Conservation (phyloP, 2,888 invertebrate species). For the Seira ritae region DNA sequence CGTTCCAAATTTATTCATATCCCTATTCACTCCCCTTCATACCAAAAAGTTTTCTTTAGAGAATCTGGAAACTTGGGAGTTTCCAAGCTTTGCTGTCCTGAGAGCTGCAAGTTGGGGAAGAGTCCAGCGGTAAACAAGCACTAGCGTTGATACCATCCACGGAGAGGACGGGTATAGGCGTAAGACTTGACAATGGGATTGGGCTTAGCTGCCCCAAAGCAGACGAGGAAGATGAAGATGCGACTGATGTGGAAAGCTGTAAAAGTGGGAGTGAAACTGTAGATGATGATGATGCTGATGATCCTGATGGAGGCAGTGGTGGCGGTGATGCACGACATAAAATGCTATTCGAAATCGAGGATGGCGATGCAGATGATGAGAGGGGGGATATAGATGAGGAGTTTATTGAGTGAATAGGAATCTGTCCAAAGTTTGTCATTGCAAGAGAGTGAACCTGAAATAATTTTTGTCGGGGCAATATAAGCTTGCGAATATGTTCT, state of each 20-base stretch:
- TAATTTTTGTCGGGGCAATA: not conserved
- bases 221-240: constrained; percentile 12
- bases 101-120: constrained; percentile 40
- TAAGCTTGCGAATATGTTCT: no score
- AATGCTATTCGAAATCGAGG: constrained; percentile 32
- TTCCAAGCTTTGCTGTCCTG: constrained; percentile 73
- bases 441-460: constrained; percentile 40
- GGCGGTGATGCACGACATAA: constrained; percentile 30
- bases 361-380: constrained; percentile 33
- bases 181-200: constrained; percentile 31
- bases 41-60: constrained; percentile 61
- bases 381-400: constrained; percentile 40
- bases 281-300: constrained; percentile 9
- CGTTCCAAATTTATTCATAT: not conserved
- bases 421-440: constrained; percentile 53
- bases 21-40: not conserved
- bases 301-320: constrained; percentile 27
- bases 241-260: constrained; percentile 30
- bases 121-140: constrained; percentile 22
- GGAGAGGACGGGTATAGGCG: constrained; percentile 19
- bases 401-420: constrained; percentile 34
- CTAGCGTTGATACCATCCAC: constrained; percentile 33
- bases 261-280: not conserved
- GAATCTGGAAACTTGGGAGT: constrained; percentile 75
- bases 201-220: constrained; percentile 28